Conservation (phyloP, 92 coral and sea anemone species). For the Palythoa caribaeorum region DNA sequence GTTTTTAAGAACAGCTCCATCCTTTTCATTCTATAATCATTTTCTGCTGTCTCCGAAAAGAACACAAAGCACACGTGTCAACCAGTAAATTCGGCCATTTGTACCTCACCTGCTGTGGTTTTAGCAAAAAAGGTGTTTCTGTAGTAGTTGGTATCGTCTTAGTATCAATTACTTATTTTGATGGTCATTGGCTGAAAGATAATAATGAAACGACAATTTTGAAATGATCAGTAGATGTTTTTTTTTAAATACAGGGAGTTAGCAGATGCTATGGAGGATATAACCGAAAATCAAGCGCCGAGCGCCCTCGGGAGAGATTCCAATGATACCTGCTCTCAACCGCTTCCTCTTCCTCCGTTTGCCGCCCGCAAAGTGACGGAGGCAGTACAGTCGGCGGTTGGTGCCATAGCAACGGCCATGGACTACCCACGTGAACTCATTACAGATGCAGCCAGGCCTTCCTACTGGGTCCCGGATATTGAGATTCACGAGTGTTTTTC, state of each 20-base stretch:
- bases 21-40: no score
- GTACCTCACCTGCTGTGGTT: no score
- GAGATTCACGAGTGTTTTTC: conserved; percentile 80
- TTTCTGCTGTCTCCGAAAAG: no score
- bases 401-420: conserved; percentile 79
- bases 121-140: no score
- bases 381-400: conserved; percentile 90
- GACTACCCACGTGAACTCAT: conserved; percentile 90
- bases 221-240: neutral
- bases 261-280: conserved; percentile 87
- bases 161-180: no score
- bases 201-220: no score
- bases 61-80: no score
- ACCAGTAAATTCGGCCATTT: no score
- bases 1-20: no score
- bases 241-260: conserved; percentile 66
- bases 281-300: conserved; percentile 38
- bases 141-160: no score
- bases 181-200: no score
- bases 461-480: conserved; percentile 96
- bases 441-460: conserved; percentile 97
- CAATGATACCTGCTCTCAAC: neutral
- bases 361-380: conserved; percentile 95
- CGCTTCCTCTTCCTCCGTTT: conserved; percentile 74
- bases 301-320: conserved; percentile 45